A percentile compares a stretch with the other conserved stretches of the same genome.
Conservation (phyloP, 2,113 vertebrate species). For the Psilopsiagon aurifrons region DNA sequence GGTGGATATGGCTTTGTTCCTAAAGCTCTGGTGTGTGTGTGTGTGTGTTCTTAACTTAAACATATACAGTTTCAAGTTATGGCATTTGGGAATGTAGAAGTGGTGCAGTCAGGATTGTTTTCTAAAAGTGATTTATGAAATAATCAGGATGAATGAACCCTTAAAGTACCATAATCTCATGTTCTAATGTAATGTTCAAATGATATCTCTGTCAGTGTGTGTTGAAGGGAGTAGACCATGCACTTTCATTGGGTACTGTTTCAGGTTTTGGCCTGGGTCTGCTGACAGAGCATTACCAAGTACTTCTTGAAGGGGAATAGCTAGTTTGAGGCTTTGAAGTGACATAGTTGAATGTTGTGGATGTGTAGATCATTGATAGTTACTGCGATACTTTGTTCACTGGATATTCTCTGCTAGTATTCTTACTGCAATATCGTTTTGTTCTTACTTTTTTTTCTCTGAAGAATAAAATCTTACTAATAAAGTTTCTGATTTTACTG, state of each 20-base stretch:
- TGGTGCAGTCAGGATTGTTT: not conserved
- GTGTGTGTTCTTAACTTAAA: not conserved
- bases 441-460: not conserved
- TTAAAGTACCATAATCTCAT: not conserved
- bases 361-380: not conserved
- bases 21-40: not conserved
- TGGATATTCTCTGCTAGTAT: not conserved
- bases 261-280: not conserved
- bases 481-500: not conserved
- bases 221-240: not conserved
- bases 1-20: not conserved
- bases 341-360: not conserved
- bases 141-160: not conserved
- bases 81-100: not conserved
- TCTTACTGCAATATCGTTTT: not conserved
- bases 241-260: not conserved
- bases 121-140: not conserved
- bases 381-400: not conserved
- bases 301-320: not conserved
- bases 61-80: not conserved
- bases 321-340: not conserved
- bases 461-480: not conserved
- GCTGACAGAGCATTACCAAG: not conserved
- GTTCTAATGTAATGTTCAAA: not conserved
- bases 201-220: fast-evolving